Evolutionary conservation across 2,797 vertebrate species (phyloP).

Genomic region (Sebastes iracundus): DNA sequence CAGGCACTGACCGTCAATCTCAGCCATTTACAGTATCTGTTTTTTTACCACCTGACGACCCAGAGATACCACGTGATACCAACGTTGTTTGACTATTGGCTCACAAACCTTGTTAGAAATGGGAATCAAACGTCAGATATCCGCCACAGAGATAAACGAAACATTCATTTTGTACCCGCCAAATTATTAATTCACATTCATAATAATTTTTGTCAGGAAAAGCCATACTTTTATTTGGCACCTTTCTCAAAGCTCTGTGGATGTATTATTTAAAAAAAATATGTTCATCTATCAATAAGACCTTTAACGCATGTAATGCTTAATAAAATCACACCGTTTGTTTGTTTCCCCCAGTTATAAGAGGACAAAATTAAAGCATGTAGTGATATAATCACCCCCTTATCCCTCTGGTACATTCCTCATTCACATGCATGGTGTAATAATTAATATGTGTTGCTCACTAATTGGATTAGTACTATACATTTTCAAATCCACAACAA

Average conservation of each 20-base stretch:
- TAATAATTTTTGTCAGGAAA: no score
- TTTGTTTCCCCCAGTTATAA: neutral
- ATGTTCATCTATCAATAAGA: no score
- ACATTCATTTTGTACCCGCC: no score
- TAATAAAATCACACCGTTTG: neutral
- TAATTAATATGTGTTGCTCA: constrained; percentile 46
- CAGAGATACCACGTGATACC: no score
- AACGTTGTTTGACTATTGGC: no score
- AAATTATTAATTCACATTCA: no score
- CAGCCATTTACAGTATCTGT: no score
- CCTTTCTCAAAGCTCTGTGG: fast-evolving
- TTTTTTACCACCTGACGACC: no score
- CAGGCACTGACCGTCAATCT: no score
- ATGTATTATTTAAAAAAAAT: neutral
- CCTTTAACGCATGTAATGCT: neutral
- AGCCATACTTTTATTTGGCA: no score
- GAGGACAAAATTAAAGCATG: neutral
- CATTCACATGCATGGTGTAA: constrained; percentile 21
- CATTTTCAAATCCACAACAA: constrained; percentile 53
- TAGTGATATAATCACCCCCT: neutral
- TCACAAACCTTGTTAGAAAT: no score
- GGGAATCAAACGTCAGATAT: no score
- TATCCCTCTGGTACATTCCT: constrained; percentile 13
- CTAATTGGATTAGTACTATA: constrained; percentile 69
- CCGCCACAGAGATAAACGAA: fast-evolving